A percentile compares a stretch with the other conserved stretches of the same genome.
phyloP scores from a whole-genome alignment of 2,113 vertebrate species.

The Salminus brasiliensis region DNA sequence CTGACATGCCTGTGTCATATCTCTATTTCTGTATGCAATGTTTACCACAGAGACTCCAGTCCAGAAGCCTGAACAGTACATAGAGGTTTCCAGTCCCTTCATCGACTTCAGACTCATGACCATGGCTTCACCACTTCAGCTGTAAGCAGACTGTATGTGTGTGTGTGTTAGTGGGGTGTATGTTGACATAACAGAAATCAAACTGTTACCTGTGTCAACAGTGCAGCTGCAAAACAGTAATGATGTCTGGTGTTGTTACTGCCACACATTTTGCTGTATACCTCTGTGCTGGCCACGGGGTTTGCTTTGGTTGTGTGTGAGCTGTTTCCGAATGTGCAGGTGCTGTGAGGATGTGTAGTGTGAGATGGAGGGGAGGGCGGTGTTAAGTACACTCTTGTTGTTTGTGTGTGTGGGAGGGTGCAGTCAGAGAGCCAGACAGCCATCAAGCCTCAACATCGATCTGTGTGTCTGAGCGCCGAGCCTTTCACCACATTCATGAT shows the following conservation, averaged over 20 bases:
- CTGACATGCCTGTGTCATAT: neutral
- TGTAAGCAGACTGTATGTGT: conserved; percentile 55
- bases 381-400: conserved; percentile 13
- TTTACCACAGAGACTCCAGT: conserved; percentile 58
- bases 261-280: neutral
- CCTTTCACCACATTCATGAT: neutral
- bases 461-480: neutral
- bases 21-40: conserved; percentile 21
- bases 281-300: neutral
- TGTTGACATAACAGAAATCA: too few species aligned
- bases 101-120: conserved; percentile 54
- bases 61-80: conserved; percentile 67
- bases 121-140: conserved; percentile 25
- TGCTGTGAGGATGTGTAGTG: conserved; percentile 14
- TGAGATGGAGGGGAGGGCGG: neutral
- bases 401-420: conserved; percentile 31
- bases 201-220: neutral
- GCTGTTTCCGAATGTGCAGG: neutral
- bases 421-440: conserved; percentile 27
- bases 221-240: neutral
- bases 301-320: neutral
- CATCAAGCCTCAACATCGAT: conserved; percentile 15
- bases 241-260: neutral
- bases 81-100: conserved; percentile 73
- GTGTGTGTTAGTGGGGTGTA: neutral